A percentile compares a stretch with the other conserved stretches of the same genome.
Conservation (phyloP, 2,797 vertebrate species). For the Semotilus atromaculatus region DNA sequence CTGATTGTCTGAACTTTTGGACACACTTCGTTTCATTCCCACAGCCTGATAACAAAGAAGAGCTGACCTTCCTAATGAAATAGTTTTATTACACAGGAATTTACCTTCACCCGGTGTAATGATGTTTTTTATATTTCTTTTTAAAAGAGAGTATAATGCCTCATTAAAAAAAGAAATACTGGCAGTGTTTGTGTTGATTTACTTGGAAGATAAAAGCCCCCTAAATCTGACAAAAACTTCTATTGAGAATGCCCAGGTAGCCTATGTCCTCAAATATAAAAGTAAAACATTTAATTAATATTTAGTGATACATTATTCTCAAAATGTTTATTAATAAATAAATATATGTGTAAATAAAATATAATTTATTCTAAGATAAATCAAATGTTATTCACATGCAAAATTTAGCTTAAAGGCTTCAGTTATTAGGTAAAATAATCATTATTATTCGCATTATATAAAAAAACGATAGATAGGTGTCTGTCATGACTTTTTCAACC, state of each 20-base stretch:
- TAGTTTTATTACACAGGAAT: conserved; percentile 35
- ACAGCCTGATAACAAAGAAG: conserved; percentile 51
- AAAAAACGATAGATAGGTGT: background rate
- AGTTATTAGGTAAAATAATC: background rate
- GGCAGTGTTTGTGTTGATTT: background rate
- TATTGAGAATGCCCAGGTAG: background rate
- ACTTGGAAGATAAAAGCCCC: background rate
- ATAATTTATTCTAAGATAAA: background rate
- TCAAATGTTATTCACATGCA: background rate
- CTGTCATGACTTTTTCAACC: background rate
- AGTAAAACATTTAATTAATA: background rate
- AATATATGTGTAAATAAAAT: background rate
- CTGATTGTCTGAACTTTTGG: conserved; percentile 54
- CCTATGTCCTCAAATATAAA: background rate
- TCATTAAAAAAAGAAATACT: background rate
- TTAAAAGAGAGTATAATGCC: background rate
- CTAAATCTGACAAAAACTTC: background rate
- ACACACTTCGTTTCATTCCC: conserved; percentile 50
- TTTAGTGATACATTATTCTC: background rate
- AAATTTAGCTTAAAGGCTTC: background rate
- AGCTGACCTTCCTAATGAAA: conserved; percentile 42
- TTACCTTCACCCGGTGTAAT: conserved; percentile 6
- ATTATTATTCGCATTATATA: background rate
- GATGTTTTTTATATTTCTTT: background rate
- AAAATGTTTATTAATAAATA: background rate